A percentile compares a stretch with the other conserved stretches of the same genome.
Evolutionary conservation across 2,888 invertebrate genomes (phyloP).

Genomic region (Troides oblongomaculatus): DNA sequence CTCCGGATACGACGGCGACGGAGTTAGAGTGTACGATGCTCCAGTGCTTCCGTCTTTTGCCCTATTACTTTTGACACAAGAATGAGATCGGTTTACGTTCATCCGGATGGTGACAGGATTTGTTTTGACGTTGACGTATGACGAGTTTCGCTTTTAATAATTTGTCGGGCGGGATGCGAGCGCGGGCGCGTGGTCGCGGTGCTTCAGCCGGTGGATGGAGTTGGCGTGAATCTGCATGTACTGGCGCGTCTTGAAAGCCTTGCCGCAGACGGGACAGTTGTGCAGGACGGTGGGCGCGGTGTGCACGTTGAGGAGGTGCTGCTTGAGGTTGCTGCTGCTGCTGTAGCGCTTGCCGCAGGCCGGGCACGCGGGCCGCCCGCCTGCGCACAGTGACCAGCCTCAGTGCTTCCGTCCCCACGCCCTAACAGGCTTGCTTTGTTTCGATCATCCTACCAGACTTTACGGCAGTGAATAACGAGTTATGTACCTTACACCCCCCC

Average conservation of each 20-base stretch:
- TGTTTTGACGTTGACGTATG: too few relatives aligned
- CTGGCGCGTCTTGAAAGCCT: conserved; percentile 85
- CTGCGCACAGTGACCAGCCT: conserved; percentile 58
- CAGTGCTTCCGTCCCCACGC: conserved; percentile 16
- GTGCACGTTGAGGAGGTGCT: conserved; percentile 85
- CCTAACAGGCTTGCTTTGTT: conserved; percentile 30
- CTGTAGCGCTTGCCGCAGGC: conserved; percentile 84
- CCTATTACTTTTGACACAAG: not conserved
- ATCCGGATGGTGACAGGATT: too few relatives aligned
- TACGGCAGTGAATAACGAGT: too few relatives aligned
- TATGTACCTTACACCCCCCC: too few relatives aligned
- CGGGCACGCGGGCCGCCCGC: conserved; percentile 81
- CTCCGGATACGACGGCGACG: not conserved
- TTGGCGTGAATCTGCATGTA: conserved; percentile 85
- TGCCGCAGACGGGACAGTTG: conserved; percentile 82
- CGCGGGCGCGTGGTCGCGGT: conserved; percentile 38
- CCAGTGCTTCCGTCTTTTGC: not conserved
- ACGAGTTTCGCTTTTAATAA: too few relatives aligned
- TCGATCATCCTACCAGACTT: too few relatives aligned
- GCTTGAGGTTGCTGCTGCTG: conserved; percentile 85
- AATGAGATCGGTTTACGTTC: too few relatives aligned
- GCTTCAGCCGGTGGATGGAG: conserved; percentile 83
- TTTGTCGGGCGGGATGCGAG: not conserved
- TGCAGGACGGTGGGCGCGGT: conserved; percentile 81
- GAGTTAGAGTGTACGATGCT: not conserved